Evolutionary conservation across 2,888 invertebrate species (phyloP), one percentile per base, ranked within the genome.

Genomic region (Agonopterix arenella): DNA sequence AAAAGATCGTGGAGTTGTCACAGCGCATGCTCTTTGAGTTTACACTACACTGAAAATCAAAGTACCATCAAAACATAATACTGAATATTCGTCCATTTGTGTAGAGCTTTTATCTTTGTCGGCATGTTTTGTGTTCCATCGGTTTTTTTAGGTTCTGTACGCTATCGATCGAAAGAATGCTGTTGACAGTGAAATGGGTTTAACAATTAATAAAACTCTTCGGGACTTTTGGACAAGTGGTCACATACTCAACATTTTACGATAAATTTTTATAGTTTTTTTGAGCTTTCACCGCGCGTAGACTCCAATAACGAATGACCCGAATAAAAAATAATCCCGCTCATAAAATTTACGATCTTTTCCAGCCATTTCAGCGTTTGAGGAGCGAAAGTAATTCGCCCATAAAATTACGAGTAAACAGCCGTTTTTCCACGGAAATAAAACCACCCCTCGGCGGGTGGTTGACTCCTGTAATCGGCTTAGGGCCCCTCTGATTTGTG

Each of bases 331-430:
- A 79, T 80, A 79, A 81, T 80, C 74, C 76, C 52, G 51, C 62
- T 71, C 76, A 68, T 84, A 83, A 84, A 84, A 75, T 83, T 82
- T 83, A 83, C 77, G 80, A 78, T 61, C 61, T 64, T 77, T 80
- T 78, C 75, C 73, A 79, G 78, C 72, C 76, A 79, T 82, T 80
- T 82, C 79, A 77, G 78, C 77, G 76, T 76, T 80, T 80, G 77
- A 82, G 73, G 74, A 85, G 82, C 78, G 81, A 84, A 84, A 84
- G 83, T 85, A 83, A 84, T 83, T 84, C 78, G 76, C 70, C 72
- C 77, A 84, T 85, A 86, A 85, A 86, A 86, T 86, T 84, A 86
- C 82, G 73, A 77, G 80, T 83, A 86, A 86, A 85, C 88, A 86
- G 84, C 76, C 83, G 84, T 85, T 86, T 85, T 84, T 84, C 80